Evolutionary conservation across 2,888 invertebrate species (phyloP).

Genomic region (Prosopocoilus inquinatus): DNA sequence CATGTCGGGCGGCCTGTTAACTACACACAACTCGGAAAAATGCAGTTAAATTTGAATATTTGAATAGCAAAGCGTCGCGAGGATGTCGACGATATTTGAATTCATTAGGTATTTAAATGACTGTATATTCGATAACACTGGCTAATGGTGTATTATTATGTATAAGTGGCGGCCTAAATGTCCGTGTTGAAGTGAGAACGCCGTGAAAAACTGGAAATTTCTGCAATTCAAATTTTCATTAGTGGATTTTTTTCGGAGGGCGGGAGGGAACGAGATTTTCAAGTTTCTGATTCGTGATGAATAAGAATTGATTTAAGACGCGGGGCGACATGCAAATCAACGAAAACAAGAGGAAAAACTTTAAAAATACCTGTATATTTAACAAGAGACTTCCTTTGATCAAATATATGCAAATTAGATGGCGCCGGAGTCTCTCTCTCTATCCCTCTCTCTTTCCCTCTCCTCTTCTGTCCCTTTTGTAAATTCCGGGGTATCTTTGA

Average conservation of each 20-base stretch:
- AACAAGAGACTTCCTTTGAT: slow-evolving; percentile 42
- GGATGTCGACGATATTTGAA: slow-evolving; percentile 34
- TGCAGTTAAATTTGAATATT: slow-evolving; percentile 33
- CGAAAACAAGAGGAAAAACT: slow-evolving; percentile 40
- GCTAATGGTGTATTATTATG: slow-evolving; percentile 43
- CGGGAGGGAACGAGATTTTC: slow-evolving; percentile 36
- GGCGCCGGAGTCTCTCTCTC: background rate
- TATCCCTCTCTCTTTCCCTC: slow-evolving; percentile 3
- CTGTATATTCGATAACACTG: slow-evolving; percentile 43
- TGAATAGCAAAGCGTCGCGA: slow-evolving; percentile 31
- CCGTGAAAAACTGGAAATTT: slow-evolving; percentile 30
- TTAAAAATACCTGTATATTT: slow-evolving; percentile 39
- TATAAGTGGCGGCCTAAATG: slow-evolving; percentile 33
- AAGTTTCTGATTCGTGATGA: slow-evolving; percentile 40
- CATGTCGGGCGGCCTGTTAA: slow-evolving; percentile 25
- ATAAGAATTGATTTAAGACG: slow-evolving; percentile 38
- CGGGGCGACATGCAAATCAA: slow-evolving; percentile 41
- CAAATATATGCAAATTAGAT: slow-evolving; percentile 18
- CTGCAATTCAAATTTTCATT: slow-evolving; percentile 44
- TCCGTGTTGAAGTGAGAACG: slow-evolving; percentile 26
- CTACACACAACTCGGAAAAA: slow-evolving; percentile 30
- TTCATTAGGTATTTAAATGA: slow-evolving; percentile 47
- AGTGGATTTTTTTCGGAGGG: slow-evolving; percentile 35
- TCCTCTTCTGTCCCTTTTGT: slow-evolving; percentile 2
- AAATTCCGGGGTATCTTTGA: slow-evolving; percentile 4